A percentile compares a stretch with the other conserved stretches of the same genome.
Evolutionary conservation across 2,888 invertebrate species (phyloP).

Genomic region (Druceiella hillmani): DNA sequence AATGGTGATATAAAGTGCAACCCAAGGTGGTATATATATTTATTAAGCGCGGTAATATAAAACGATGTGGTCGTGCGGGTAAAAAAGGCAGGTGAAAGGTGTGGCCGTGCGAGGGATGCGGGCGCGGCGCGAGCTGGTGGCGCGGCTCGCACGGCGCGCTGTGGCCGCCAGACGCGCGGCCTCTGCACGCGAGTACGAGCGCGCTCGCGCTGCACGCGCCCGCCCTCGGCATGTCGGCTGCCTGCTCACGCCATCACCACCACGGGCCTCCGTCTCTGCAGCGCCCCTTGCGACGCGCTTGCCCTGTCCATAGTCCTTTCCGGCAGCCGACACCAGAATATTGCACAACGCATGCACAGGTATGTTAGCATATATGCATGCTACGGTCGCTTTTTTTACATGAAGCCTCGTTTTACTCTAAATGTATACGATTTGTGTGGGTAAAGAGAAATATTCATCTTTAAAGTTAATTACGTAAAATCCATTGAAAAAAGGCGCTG

Average conservation of each 20-base stretch:
- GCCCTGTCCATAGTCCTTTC: conserved; percentile 73
- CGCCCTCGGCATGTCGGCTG: conserved; percentile 42
- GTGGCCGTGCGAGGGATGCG: conserved; percentile 41
- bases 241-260: conserved; percentile 45
- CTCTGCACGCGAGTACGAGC: conserved; percentile 35
- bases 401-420: too few relatives aligned
- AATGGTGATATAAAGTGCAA: too few relatives aligned
- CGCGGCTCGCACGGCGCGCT: conserved; percentile 39
- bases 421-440: too few relatives aligned
- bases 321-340: conserved; percentile 53
- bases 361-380: conserved; percentile 28
- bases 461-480: too few relatives aligned
- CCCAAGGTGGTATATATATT: too few relatives aligned
- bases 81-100: conserved; percentile 45
- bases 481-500: too few relatives aligned
- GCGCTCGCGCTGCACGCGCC: conserved; percentile 45
- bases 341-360: conserved; percentile 49
- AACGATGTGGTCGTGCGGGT: too few relatives aligned
- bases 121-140: conserved; percentile 44
- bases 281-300: too few relatives aligned
- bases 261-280: too few relatives aligned
- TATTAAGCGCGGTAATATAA: too few relatives aligned
- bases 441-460: too few relatives aligned
- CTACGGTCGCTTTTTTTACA: too few relatives aligned
- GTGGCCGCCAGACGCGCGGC: conserved; percentile 42